phyloP scores from a whole-genome alignment of 64 coral and sea anemone genomes.

The Catalaphyllia jardinei region DNA sequence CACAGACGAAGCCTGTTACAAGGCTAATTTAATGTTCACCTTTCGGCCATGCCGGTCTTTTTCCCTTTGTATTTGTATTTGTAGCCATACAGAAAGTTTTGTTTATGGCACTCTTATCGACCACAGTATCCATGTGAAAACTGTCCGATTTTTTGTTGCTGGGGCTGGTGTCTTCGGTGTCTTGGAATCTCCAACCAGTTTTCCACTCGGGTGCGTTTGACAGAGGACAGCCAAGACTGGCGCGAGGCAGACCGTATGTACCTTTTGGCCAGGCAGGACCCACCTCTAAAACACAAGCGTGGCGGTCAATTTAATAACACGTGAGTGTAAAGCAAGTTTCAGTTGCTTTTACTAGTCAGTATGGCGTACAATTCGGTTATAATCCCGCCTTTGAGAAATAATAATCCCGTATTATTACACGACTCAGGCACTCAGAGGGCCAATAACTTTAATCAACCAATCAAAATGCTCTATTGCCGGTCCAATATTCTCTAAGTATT shows the following conservation, averaged over 20 bases:
- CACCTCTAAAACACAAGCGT: no score
- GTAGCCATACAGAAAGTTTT: constrained; percentile 43
- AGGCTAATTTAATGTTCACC: background rate
- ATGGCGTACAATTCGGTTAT: no score
- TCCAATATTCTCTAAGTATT: no score
- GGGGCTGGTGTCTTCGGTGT: constrained; percentile 42
- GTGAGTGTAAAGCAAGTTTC: no score
- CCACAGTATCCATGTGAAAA: constrained; percentile 39
- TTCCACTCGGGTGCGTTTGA: constrained; percentile 5
- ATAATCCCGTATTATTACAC: no score
- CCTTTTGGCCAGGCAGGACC: constrained; percentile 32
- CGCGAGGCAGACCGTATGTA: constrained; percentile 31
- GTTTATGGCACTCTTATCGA: constrained; percentile 22
- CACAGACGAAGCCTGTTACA: no score
- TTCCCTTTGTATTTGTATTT: background rate
- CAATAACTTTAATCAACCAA: no score
- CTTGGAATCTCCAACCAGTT: constrained; percentile 55
- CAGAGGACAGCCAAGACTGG: constrained; percentile 35
- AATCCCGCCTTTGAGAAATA: no score
- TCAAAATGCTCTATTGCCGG: no score
- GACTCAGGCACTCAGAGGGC: no score
- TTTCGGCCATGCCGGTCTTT: constrained; percentile 16
- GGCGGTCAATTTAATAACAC: no score
- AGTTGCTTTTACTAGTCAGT: no score
- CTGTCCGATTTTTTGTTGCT: background rate